These are phyloP conservation scores for Dryocosmus kuriphilus DNA, from an alignment of 2,888 invertebrate genomes.

Conservation along the genomic window DNA sequence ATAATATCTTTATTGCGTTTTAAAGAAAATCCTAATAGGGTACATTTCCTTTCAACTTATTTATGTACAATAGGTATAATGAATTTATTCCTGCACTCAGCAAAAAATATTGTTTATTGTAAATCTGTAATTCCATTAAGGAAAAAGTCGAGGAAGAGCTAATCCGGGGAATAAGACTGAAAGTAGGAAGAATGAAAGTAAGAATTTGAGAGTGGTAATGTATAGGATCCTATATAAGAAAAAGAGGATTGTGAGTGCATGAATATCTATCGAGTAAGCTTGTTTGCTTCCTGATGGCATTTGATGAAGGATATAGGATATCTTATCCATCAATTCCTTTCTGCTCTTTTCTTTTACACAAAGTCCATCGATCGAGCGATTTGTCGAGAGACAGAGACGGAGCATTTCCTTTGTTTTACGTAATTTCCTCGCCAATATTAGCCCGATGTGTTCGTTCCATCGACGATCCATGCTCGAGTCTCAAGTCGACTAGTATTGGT, in stretches of 20 bases:
- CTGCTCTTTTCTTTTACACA: constrained; percentile 23
- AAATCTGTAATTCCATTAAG: too few species aligned
- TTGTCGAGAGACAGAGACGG: constrained; percentile 66
- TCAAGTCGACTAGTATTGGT: constrained; percentile 67
- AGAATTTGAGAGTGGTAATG: neutral
- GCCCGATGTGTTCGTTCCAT: constrained; percentile 72
- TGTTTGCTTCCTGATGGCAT: neutral
- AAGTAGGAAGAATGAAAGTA: neutral
- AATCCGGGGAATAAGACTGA: neutral
- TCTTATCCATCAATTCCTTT: constrained; percentile 8
- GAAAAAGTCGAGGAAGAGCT: neutral
- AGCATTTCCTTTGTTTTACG: constrained; percentile 74
- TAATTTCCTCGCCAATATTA: constrained; percentile 77
- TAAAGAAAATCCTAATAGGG: too few species aligned
- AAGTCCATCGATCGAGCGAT: constrained; percentile 61
- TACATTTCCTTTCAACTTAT: too few species aligned
- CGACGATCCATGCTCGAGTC: constrained; percentile 63
- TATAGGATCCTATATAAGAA: neutral
- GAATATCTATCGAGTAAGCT: constrained; percentile 6
- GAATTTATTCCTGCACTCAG: too few species aligned
- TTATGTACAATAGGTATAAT: too few species aligned
- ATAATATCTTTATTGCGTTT: too few species aligned
- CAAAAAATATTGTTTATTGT: too few species aligned
- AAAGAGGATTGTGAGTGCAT: neutral
- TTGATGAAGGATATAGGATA: constrained; percentile 41